Evolutionary conservation across 2,797 vertebrate species (phyloP), one percentile per base, ranked within the genome.

Genomic region (Meda fulgida): DNA sequence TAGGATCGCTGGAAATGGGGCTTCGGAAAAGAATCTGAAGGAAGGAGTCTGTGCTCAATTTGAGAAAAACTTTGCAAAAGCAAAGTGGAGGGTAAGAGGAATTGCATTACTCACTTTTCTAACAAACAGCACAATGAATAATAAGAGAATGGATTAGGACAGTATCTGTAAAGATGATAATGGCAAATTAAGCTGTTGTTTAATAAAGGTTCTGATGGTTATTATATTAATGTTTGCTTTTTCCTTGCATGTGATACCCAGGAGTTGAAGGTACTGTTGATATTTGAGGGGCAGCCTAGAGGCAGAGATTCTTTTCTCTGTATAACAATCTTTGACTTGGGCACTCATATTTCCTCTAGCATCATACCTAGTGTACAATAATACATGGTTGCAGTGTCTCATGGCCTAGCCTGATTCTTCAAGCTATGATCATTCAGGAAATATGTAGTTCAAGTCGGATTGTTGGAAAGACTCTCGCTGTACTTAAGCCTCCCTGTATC

Each of bases 1-100:
- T 90, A 96, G 95, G 96, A 96, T 96, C 81, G 94, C 96, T 9
- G 96, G 96, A 51, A 96, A 96, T 11, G 96, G 95, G 19, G 96
- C 96, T 18, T 96, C 95, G 0, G 96, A 97, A 92, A 97, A 96
- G 88, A 97, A 97, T 89, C 92, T 97, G 16, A 97, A 97, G 89
- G 96, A 93, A 55, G 96, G 96, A 2, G 96, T 97, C 69, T 97
- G 96, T 80, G 96, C 96, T 80, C 96, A 97, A 90, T 96, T 97
- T 90, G 95, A 97, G 92, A 97, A 97, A 92, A 97, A 97, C 92
- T 97, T 97, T 92, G 96, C 96, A 63, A 97, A 97, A 88, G 96
- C 96, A 87, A 97, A 97, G 72, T 97, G 96, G 96, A 93, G 96
- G 96, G 96, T 97, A 94, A 91, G 95, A 89, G 46, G 75, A 84